Conservation (phyloP, 2,888 invertebrate genomes). For the Empis livida region DNA sequence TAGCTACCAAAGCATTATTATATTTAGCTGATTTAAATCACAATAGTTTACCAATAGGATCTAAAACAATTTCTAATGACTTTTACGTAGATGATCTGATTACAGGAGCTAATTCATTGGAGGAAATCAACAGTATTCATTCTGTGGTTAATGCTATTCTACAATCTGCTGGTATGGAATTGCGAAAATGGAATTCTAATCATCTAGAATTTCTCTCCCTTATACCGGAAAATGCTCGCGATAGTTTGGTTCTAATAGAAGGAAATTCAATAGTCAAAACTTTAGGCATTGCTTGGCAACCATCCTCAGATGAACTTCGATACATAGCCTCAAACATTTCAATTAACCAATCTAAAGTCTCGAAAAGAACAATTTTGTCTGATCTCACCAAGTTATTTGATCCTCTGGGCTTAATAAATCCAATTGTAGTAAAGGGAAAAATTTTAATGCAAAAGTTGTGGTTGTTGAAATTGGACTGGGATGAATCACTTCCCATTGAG, state of each 20-base stretch:
- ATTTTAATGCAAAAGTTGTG: slow-evolving; percentile 11
- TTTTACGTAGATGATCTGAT: neutral
- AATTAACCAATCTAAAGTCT: neutral
- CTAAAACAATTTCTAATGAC: neutral
- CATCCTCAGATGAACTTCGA: slow-evolving; percentile 2
- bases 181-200: neutral
- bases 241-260: neutral
- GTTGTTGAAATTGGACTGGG: slow-evolving; percentile 8
- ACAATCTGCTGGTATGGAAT: neutral
- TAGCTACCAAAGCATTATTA: slow-evolving; percentile 7
- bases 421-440: slow-evolving; percentile 8
- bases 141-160: neutral
- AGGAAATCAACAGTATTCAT: neutral
- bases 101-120: neutral
- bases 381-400: slow-evolving; percentile 8
- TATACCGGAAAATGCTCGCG: neutral
- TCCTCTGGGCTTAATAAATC: slow-evolving; percentile 11
- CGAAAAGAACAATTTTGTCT: slow-evolving; percentile 8
- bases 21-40: neutral
- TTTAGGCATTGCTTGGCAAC: slow-evolving; percentile 8
- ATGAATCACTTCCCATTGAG: slow-evolving; percentile 8
- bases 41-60: neutral
- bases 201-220: neutral
- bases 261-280: slow-evolving; percentile 6
- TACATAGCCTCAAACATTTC: neutral